Base-by-base conservation (phyloP, 1,140 invertebrate species). In the Brachionus asplanchnoidis region DNA sequence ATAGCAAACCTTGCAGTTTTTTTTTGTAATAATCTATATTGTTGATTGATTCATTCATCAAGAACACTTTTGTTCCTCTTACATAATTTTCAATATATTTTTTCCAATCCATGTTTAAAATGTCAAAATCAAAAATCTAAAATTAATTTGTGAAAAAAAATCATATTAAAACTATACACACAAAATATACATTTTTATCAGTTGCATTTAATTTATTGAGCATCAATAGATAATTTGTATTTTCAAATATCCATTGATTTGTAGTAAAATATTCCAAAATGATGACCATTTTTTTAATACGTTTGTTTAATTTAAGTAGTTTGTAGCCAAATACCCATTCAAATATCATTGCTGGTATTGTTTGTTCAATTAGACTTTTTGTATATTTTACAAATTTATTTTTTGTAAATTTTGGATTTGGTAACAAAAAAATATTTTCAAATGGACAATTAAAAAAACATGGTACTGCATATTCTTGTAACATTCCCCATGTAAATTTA, bases 231-330 rank as follows among this genome's bases (percentile, higher is more conserved):
- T 94, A 91, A 85, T 95, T 95, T 0, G 92, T 89, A 85, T 95
- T 95, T 26, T 90, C 87, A 87, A 97, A 97, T 8, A 91, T 90
- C 95, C 95, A 97, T 87, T 95, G 92, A 85, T 94, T 92, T 0
- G 91, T 92, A 0, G 94, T 92, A 87, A 96, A 98, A 86, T 93
- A 94, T 68, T 93, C 90, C 4, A 97, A 87, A 3, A 93, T 94
- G 5, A 89, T 89, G 46, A 94, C 93, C 0, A 94, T 93, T 56
- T 92, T 92, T 86, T 93, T 94, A 9, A 97, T 92, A 26, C 85
- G 93, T 93, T 11, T 93, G 91, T 87, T 97, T 94, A 26, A 97
- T 89, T 88, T 92, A 93, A 7, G 95, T 89, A 87, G 97, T 91
- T 84, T 95, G 96, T 75, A 28, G 1, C 3, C 1, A 14, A 89